Conservation (phyloP, 2,888 invertebrate species). For the Helleia helle region DNA sequence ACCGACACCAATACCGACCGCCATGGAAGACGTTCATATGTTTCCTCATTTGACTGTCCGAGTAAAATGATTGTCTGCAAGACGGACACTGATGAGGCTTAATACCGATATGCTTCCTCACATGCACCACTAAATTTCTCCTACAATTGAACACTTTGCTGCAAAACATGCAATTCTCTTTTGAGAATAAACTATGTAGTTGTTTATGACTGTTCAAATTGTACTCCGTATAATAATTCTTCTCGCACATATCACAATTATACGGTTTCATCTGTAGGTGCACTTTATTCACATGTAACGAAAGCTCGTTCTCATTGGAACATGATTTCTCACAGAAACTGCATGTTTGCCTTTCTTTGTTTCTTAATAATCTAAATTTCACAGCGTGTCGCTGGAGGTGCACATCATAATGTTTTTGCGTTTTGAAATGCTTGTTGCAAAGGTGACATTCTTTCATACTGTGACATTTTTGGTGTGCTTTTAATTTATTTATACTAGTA, state of each 20-base stretch:
- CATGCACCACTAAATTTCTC: conserved; percentile 47
- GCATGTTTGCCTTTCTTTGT: conserved; percentile 34
- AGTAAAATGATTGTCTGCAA: conserved; percentile 44
- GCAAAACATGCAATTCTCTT: conserved; percentile 51
- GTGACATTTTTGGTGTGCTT: conserved; percentile 37
- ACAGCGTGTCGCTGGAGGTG: conserved; percentile 46
- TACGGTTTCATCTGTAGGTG: conserved; percentile 63
- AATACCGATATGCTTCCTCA: conserved; percentile 51
- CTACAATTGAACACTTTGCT: conserved; percentile 43
- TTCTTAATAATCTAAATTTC: conserved; percentile 31
- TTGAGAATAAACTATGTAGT: conserved; percentile 38
- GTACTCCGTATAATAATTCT: conserved; percentile 48
- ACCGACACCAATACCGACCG: conserved; percentile 43
- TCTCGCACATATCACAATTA: conserved; percentile 58
- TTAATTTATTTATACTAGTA: conserved; percentile 27
- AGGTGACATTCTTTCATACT: conserved; percentile 35
- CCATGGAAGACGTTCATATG: conserved; percentile 52
- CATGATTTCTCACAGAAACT: conserved; percentile 59
- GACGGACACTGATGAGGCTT: conserved; percentile 48
- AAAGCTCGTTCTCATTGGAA: conserved; percentile 45
- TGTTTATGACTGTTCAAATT: conserved; percentile 49
- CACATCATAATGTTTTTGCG: conserved; percentile 34
- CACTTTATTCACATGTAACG: conserved; percentile 53
- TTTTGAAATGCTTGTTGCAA: conserved; percentile 41
- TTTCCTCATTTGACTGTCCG: conserved; percentile 31